Base-by-base conservation (phyloP, 2,113 vertebrate genomes). In the Vulpes ferrilata region DNA sequence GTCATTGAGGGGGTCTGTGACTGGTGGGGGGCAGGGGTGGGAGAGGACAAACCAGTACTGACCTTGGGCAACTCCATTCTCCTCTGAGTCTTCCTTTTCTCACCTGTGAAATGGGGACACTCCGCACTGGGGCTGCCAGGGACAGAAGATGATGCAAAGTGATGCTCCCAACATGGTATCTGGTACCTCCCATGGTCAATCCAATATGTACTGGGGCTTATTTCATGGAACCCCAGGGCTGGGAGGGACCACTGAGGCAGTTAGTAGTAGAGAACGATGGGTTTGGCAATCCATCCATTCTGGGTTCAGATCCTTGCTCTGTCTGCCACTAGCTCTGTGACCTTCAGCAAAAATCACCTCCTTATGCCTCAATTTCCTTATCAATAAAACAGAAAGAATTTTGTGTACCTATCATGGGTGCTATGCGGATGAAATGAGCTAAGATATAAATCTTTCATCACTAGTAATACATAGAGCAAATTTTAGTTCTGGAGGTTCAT, bases 1-100 rank as follows among this genome's bases (percentile, higher is more conserved):
- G 96, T 83, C 93, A 96, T 8, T 71, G 53, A 86, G 57, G 86
- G 64, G 27, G 73, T 43, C 64, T 43, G 67, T 93, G 73, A 38
- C 48, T 78, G 55, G 38, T 27, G 11, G 43, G 32, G 17, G 27
- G 60, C 51, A 87, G 60, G 88, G 62, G 35, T 62, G 65, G 59
- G n/a, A 80, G 10, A 65, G 64, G n/a, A 60, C 5, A 20, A 17
- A 48, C 82, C 38, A 59, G 38, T 35, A 62, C 94, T 78, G 92
- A 81, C 32, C 20, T 30, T 8, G 15, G 38, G 55, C 64, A 43
- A 48, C 43, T 80, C 60, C 78, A 27, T 79, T 43, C 23, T 30
- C 25, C 79, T 71, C 57, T 43, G 64, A 27, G 60, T 17, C 84
- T 91, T 51, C 30, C 55, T 74, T 86, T 90, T 73, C 86, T 88